Evolutionary conservation across 1,140 invertebrate genomes (phyloP), one percentile per base, ranked within the genome.

Genomic region (Aphelenchoides avenae): DNA sequence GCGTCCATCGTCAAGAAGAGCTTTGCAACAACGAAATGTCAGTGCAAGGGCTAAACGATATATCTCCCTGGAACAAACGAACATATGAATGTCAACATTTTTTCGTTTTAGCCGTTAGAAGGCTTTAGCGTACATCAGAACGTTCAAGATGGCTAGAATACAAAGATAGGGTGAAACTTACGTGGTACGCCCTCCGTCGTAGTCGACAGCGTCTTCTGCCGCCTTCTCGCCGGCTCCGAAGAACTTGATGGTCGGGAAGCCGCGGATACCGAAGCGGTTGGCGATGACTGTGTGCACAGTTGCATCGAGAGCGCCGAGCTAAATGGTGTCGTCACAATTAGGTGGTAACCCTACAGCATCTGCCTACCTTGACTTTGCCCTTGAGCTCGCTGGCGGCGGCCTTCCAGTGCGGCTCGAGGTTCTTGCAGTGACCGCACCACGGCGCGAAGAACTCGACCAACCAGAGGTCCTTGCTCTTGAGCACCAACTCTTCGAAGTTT

Each of bases 171-270:
- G 60, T 7, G 18, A n/a, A 52, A 51, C 41, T 30, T 52, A n/a
- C n/a, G 73, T 76, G 22, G 89, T 91, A 51, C 95, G 83, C n/a
- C 91, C 93, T 26, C 93, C 93, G 74, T 85, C 80, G 73, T 84
- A 85, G 7, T 85, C 84, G 52, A 78, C 68, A 42, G 91, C 88
- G 57, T 85, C 82, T 5, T 83, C 85, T 13, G 84, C 85, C 61
- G 84, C 84, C 51, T 84, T 81, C 77, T 90, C 91, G 58, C 91
- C 91, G 29, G 85, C 82, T 1, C 85, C 82, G 81, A 98, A 98
- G 76, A 86, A 86, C 80, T 98, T 98, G 58, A 99, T 97, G 6
- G 93, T 96, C 7, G 94, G 94, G 80, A 92, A 98, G 0, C 94
- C 93, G 68, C 86, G 84, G 31, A 98, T 85, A 31, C 75, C 77